These are phyloP conservation scores for Drosophila putrida DNA, from an alignment of 2,888 invertebrate species.

Conservation along the genomic window DNA sequence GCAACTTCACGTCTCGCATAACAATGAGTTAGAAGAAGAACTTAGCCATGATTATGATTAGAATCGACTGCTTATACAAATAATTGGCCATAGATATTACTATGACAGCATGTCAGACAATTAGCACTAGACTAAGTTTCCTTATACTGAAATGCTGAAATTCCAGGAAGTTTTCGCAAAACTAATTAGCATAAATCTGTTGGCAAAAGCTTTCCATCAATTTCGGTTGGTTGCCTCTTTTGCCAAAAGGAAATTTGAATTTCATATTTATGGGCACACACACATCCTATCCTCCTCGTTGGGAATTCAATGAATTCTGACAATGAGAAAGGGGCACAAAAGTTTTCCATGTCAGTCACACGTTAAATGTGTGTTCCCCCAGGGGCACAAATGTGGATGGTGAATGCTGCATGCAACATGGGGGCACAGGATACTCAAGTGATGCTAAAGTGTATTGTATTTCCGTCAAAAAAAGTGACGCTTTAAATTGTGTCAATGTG, in stretches of 20 bases:
- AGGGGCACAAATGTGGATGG: conserved; percentile 10
- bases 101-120: conserved; percentile 11
- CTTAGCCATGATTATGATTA: conserved; percentile 11
- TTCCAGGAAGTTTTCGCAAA: conserved; percentile 17
- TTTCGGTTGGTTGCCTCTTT: conserved; percentile 4
- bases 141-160: conserved; percentile 14
- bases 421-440: conserved; percentile 31
- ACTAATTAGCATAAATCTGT: conserved; percentile 38
- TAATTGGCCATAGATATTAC: conserved; percentile 30
- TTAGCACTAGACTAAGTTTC: conserved; percentile 10
- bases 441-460: conserved; percentile 26
- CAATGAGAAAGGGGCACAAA: conserved; percentile 7
- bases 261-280: conserved; percentile 36
- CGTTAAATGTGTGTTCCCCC: conserved; percentile 7
- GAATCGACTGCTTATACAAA: background rate
- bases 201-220: conserved; percentile 17
- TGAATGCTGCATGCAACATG: conserved; percentile 10
- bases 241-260: conserved; percentile 50
- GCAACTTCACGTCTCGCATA: conserved; percentile 27
- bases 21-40: conserved; percentile 30
- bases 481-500: conserved; percentile 32
- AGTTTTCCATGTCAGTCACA: conserved; percentile 42
- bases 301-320: conserved; percentile 30
- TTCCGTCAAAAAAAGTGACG: conserved; percentile 4
- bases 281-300: conserved; percentile 8